Evolutionary conservation across 2,797 vertebrate species (phyloP), one percentile per base, ranked within the genome.

Genomic region (Enteromius unitaeniatus): DNA sequence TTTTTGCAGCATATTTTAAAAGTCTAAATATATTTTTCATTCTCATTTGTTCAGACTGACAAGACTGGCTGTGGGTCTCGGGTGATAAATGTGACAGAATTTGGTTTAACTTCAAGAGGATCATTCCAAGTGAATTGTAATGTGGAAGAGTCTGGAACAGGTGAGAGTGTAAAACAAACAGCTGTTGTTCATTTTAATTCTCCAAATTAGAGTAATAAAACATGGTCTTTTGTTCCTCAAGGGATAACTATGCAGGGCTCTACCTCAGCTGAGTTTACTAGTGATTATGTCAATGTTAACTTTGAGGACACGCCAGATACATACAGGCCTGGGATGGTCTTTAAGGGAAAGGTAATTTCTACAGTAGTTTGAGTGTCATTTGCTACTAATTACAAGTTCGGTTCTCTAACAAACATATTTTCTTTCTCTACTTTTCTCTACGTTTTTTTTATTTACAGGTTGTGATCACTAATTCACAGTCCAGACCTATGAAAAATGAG

Each of bases 141-240:
- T 0, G 51, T 97, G 84, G 88, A 93, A 74, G 95, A 97, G 86
- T 79, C 80, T 55, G 94, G 90, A 79, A 96, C 96, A 78, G 96
- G 96, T 97, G 87, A 76, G 78, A 53, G 3, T 68, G 37, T n/a
- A 34, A 15, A 67, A 67, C 15, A 37, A 34, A 64, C 28, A 4
- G 14, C 13, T 19, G 60, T 21, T 26, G n/a, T 17, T n/a, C 11
- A 28, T 31, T 31, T 28, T 2, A 62, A 6, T 49, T 23, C 0
- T 34, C 34, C 34, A 23, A 62, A 62, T 60, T 3, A 19, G 10
- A 70, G 3, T 23, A 49, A 64, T 21, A 11, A 47, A 51, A 28
- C 17, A 60, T 4, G 78, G 11, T 87, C 42, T 75, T 3, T 34
- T 78, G 53, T 1, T 73, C 15, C 28, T 88, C 10, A 7, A 95